Conservation (phyloP, 2,113 vertebrate species). For the Hipposideros armiger region DNA sequence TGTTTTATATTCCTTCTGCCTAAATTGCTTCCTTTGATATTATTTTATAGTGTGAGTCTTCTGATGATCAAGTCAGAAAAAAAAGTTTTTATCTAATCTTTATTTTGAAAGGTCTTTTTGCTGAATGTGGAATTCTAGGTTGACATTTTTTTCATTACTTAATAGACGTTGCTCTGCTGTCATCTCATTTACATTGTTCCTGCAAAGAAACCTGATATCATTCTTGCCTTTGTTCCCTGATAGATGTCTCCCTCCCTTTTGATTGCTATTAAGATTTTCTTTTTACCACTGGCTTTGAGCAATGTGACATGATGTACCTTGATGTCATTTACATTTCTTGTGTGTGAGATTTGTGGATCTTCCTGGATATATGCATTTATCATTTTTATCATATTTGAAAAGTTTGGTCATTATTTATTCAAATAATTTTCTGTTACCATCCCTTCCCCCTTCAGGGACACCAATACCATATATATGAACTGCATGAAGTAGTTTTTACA, state of each 20-base stretch:
- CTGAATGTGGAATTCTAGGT: slow-evolving; percentile 1
- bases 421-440: not conserved
- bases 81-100: not conserved
- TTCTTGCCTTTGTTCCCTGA: not conserved
- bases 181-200: not conserved
- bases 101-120: not conserved
- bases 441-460: not conserved
- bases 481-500: not conserved
- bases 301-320: not conserved
- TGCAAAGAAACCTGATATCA: not conserved
- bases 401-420: not conserved
- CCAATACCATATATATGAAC: too few species aligned
- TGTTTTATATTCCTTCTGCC: not conserved
- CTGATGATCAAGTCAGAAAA: not conserved
- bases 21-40: not conserved
- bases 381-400: too few species aligned
- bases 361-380: too few species aligned
- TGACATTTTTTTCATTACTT: not conserved
- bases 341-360: too few species aligned
- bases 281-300: not conserved
- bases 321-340: too few species aligned
- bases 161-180: not conserved
- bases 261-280: not conserved
- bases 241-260: not conserved
- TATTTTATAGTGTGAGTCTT: not conserved